These are phyloP conservation scores for Ryuthela nishihirai DNA, from an alignment of 2,888 invertebrate genomes.

Conservation along the genomic window DNA sequence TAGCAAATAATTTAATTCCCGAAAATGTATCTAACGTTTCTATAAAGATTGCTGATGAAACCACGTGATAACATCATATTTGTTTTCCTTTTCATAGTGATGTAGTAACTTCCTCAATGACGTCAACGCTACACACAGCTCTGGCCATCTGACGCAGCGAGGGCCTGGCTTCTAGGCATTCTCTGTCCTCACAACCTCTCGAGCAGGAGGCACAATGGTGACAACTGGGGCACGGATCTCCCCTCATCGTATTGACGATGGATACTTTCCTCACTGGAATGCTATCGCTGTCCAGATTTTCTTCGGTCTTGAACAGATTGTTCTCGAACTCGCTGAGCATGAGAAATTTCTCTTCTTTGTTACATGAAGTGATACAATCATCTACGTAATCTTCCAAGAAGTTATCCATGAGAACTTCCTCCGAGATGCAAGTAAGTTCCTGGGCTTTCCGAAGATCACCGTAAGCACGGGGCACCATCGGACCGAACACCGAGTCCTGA, in stretches of 20 bases:
- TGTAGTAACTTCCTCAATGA: slow-evolving; percentile 36
- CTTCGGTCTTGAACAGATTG: slow-evolving; percentile 58
- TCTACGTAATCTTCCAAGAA: slow-evolving; percentile 37
- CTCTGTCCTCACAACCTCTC: neutral
- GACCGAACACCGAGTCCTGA: neutral
- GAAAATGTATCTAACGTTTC: too few species aligned
- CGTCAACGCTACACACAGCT: slow-evolving; percentile 22
- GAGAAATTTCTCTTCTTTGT: slow-evolving; percentile 71
- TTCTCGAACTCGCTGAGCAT: slow-evolving; percentile 84
- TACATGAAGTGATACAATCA: slow-evolving; percentile 46
- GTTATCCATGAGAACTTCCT: slow-evolving; percentile 48
- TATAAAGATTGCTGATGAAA: too few species aligned
- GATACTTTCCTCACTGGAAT: neutral
- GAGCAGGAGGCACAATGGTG: slow-evolving; percentile 6
- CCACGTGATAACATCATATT: too few species aligned
- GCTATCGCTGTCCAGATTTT: slow-evolving; percentile 7
- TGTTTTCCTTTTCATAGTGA: slow-evolving; percentile 11
- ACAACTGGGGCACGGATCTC: too few species aligned
- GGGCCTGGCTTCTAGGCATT: neutral
- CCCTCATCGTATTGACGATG: neutral
- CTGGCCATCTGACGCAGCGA: slow-evolving; percentile 5
- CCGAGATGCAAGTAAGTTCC: slow-evolving; percentile 79
- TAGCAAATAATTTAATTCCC: too few species aligned
- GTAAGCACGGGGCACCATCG: slow-evolving; percentile 1
- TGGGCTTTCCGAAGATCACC: slow-evolving; percentile 28